Percentiles rank a stretch among this genome's conserved stretches.
phyloP scores from a whole-genome alignment of 1,140 invertebrate genomes.

The Cotesia typhae region DNA sequence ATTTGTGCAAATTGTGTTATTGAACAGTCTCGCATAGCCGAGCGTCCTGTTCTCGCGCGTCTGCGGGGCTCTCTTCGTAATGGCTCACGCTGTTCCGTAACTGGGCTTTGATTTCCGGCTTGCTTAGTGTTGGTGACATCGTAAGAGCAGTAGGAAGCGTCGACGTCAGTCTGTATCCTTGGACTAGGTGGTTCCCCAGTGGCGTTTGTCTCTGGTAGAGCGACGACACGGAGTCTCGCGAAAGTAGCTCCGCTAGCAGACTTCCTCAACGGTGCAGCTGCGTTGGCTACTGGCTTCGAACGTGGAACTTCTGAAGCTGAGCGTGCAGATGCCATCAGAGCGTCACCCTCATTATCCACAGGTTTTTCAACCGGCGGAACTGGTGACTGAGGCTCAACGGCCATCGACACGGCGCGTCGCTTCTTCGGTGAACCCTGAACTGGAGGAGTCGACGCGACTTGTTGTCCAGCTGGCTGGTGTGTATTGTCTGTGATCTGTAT shows the following conservation, averaged over 20 bases:
- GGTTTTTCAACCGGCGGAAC: slow-evolving; percentile 59
- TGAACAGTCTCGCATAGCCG: slow-evolving; percentile 67
- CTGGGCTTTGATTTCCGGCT: slow-evolving; percentile 62
- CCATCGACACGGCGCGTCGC: slow-evolving; percentile 67
- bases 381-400: slow-evolving; percentile 59
- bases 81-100: slow-evolving; percentile 62
- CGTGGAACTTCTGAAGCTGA: slow-evolving; percentile 62
- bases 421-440: slow-evolving; percentile 67
- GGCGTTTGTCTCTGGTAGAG: slow-evolving; percentile 51
- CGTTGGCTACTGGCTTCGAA: slow-evolving; percentile 52
- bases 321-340: slow-evolving; percentile 64
- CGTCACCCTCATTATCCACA: slow-evolving; percentile 67
- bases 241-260: slow-evolving; percentile 62
- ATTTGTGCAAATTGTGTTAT: slow-evolving; percentile 91
- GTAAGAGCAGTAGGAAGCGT: slow-evolving; percentile 69
- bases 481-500: slow-evolving; percentile 61
- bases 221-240: slow-evolving; percentile 57
- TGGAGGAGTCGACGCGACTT: slow-evolving; percentile 51
- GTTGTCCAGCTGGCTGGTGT: slow-evolving; percentile 52
- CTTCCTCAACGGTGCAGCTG: slow-evolving; percentile 56
- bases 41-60: slow-evolving; percentile 57
- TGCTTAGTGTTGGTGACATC: slow-evolving; percentile 62
- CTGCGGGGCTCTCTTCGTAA: slow-evolving; percentile 61
- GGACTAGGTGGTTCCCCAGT: slow-evolving; percentile 67
- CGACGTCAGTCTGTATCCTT: slow-evolving; percentile 68